phyloP scores from a whole-genome alignment of 2,797 vertebrate species.

The Hypotaenidia philippensis region DNA sequence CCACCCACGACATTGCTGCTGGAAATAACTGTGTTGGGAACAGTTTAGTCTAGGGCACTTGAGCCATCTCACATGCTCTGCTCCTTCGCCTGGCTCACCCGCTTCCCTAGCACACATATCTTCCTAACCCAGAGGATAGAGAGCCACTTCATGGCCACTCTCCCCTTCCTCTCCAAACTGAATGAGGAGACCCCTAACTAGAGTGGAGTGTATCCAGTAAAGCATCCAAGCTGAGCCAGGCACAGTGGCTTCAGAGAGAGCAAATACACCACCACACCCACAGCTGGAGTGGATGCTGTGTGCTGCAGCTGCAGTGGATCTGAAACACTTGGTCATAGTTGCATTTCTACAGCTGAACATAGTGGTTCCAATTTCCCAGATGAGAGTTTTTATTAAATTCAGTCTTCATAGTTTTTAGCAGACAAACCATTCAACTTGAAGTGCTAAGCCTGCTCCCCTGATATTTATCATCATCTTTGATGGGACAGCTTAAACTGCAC shows the following conservation, averaged over 20 bases:
- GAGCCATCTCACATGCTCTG: neutral
- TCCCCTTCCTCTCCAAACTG: neutral
- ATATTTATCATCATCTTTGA: neutral
- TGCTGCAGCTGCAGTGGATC: neutral
- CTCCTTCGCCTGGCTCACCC: neutral
- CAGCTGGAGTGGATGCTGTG: neutral
- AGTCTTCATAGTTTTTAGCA: neutral
- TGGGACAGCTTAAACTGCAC: neutral
- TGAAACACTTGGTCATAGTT: neutral
- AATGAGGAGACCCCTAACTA: accelerated
- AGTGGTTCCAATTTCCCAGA: neutral
- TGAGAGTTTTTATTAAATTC: neutral
- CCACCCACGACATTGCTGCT: neutral
- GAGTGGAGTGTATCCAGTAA: neutral
- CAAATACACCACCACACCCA: neutral
- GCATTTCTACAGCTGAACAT: neutral
- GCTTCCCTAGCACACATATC: neutral
- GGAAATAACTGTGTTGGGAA: neutral
- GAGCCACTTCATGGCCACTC: neutral
- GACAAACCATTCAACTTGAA: neutral
- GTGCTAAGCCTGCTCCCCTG: neutral
- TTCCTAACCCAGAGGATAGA: neutral
- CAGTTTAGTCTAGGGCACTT: neutral
- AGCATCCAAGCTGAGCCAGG: neutral
- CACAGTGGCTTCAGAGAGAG: neutral